Conservation (phyloP, 2,888 invertebrate genomes). For the Tanytarsus gracilentus region DNA sequence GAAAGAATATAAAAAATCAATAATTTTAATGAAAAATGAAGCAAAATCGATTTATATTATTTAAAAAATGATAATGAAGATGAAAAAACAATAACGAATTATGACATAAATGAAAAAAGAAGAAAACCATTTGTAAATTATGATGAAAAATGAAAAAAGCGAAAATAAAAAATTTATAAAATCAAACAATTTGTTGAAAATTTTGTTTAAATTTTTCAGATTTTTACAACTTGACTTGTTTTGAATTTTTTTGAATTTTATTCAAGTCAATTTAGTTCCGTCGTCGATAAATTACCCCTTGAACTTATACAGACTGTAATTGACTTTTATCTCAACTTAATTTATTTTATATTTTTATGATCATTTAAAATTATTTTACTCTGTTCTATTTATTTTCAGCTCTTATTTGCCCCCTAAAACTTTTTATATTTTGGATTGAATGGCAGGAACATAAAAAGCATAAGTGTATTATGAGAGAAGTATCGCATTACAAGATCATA, state of each 20-base stretch:
- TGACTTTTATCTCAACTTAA: too few species aligned
- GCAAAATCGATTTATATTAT: conserved; percentile 29
- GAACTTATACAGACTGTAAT: too few species aligned
- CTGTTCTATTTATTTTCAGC: too few species aligned
- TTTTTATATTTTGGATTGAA: too few species aligned
- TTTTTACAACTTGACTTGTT: background rate
- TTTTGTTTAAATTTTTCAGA: too few species aligned
- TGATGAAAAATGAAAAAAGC: conserved; percentile 28
- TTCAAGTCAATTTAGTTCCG: background rate
- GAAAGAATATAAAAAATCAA: conserved; percentile 19
- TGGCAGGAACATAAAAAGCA: too few species aligned
- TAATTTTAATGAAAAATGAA: conserved; percentile 28
- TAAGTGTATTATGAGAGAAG: too few species aligned
- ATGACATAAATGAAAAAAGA: conserved; percentile 25
- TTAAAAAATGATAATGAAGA: conserved; percentile 6
- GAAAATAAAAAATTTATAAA: conserved; percentile 29
- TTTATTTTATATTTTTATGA: too few species aligned
- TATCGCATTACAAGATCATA: too few species aligned
- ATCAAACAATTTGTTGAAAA: conserved; percentile 27
- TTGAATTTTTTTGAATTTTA: background rate
- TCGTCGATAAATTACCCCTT: too few species aligned
- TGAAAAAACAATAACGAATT: conserved; percentile 28
- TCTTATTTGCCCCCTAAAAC: too few species aligned
- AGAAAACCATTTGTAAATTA: conserved; percentile 28
- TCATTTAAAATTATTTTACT: too few species aligned